phyloP scores from a whole-genome alignment of 2,797 vertebrate species.

The Spea hammondii region DNA sequence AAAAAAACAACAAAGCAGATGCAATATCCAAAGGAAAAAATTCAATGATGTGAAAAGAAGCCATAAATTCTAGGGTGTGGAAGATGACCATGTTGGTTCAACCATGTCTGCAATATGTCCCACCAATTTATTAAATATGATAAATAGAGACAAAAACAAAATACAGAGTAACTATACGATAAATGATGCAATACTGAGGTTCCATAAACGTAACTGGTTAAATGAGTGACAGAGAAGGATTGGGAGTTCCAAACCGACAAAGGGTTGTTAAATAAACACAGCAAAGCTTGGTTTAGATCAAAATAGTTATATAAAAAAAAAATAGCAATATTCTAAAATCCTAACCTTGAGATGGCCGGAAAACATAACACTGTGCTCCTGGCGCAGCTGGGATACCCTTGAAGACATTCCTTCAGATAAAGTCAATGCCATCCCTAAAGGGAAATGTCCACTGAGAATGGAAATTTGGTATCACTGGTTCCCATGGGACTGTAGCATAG shows the following conservation, averaged over 20 bases:
- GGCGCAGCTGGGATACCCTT: constrained; percentile 63
- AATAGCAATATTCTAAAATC: not conserved
- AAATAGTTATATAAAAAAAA: too few species aligned
- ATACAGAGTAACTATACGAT: too few species aligned
- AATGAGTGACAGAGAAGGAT: too few species aligned
- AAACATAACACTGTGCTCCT: constrained; percentile 54
- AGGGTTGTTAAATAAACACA: too few species aligned
- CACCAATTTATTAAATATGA: too few species aligned
- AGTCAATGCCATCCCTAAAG: constrained; percentile 11
- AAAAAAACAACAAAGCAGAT: too few species aligned
- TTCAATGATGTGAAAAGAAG: not conserved
- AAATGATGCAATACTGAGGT: too few species aligned
- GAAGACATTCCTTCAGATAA: constrained; percentile 57
- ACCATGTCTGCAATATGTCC: constrained; percentile 4
- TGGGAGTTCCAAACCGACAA: too few species aligned
- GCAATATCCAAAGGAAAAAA: not conserved
- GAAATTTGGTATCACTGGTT: not conserved
- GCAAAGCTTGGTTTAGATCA: too few species aligned
- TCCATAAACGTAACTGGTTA: too few species aligned
- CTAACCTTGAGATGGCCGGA: constrained; percentile 55
- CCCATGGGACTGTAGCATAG: not conserved
- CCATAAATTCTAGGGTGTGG: not conserved
- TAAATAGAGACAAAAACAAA: too few species aligned
- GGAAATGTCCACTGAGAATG: not conserved
- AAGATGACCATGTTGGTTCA: not conserved